Evolutionary conservation across 2,888 invertebrate species (phyloP), one percentile per base, ranked within the genome.

Genomic region (Cosmopolites sordidus): DNA sequence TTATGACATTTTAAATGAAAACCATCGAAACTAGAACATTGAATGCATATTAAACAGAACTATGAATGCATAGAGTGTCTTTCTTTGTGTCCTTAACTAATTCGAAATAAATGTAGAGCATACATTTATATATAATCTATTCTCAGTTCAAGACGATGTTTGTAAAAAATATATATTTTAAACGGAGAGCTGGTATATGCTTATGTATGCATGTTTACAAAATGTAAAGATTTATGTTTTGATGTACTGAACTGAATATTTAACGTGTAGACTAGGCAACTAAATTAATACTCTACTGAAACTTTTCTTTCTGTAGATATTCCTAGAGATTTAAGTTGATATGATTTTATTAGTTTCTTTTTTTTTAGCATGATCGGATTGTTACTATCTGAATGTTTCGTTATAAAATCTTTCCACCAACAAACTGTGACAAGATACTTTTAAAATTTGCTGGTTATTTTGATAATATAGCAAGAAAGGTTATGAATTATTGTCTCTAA

Each of bases 221-320:
- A 33, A 12, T 12, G 12, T 33, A 9, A 33, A 3, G 3, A 33
- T 33, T 12, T 12, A 33, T 33, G 8, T 33, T 33, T 22, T 33
- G 11, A 33, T 33, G 33, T 33, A 12, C 3, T 33, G 33, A 33
- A 33, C 11, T 12, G 11, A 33, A 11, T 12, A 12, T 33, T 33
- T 12, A 12, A 33, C 11, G 12, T 33, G 40, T 27, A 43, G 22
- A 22, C 9, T 39, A 30, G 52, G 52, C 52, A 52, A 48, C 47
- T 43, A 52, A 51, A 51, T 45, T 45, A 43, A 48, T 52, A 48
- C 22, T 52, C 52, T 42, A 18, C 43, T 48, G 47, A 37, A 16
- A 15, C n/a, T 41, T 14, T 38, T 22, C 39, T 14, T 37, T 40
- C 40, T 16, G 40, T 40, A 40, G 17, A 40, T 16, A 6, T 8